Base-by-base conservation (phyloP, 2,888 invertebrate species). In the Agriotes lineatus region DNA sequence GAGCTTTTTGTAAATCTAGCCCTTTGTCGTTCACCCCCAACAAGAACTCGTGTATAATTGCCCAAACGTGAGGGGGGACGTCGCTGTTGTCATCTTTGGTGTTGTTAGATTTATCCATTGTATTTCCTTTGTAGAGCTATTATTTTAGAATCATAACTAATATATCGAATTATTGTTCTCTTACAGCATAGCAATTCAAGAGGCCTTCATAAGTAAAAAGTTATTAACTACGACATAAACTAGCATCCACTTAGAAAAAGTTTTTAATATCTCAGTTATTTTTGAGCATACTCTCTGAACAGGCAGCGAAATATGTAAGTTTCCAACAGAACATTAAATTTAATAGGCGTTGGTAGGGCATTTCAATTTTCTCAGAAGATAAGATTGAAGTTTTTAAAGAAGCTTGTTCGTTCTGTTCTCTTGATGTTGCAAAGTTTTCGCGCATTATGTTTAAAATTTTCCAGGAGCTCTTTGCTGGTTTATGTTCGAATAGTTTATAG, bases 1-100 rank as follows among this genome's bases (percentile, higher is more conserved):
- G 88, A 0, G 91, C 90, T 61, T 87, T 86, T 10, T 86, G 86
- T 69, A 90, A 86, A 74, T 90, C 89, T 0, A 85, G 59, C 12
- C 74, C 73, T 19, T 77, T 74, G 45, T 78, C 74, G 20, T 76
- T 74, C 5, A 76, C 75, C 14, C 82, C 82, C 20, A 77, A 52
- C 16, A 82, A 67, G 59, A 80, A 79, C 50, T 82, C 78, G 58
- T 80, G 78, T 12, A 82, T 75, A 16, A 80, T 76, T 1, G 72
- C 76, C 76, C 76, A 78, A 2, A 82, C 77, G 10, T 81, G 76
- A 12, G 77, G 78, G 7, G 81, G 81, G 25, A 82, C 71, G 57
- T 81, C 80, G 39, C 61, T 69, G 45, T 72, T 61, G 7, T 65
- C 69, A 20, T 71, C 61, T 33, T 63, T 66, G n/a, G 69, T 67